phyloP scores from a whole-genome alignment of 2,113 vertebrate species.

The Sander lucioperca region DNA sequence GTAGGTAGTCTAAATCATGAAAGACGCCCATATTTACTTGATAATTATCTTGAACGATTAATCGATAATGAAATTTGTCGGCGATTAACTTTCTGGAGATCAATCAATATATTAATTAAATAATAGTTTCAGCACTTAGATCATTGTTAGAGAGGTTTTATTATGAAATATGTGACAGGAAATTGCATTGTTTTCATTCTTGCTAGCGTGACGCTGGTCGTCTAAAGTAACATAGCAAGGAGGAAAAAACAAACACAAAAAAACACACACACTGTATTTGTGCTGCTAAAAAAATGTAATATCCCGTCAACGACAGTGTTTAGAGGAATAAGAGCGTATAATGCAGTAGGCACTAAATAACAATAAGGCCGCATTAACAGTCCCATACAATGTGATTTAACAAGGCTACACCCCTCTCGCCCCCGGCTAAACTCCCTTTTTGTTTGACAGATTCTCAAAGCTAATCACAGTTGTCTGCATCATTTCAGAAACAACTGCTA shows the following conservation, averaged over 20 bases:
- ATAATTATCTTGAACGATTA: not conserved
- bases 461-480: slow-evolving; percentile 46
- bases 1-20: no score
- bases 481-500: not conserved
- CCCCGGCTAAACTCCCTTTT: slow-evolving; percentile 64
- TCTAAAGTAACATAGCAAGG: slow-evolving; percentile 61
- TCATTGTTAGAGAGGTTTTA: slow-evolving; percentile 1
- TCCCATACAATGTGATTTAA: slow-evolving; percentile 68
- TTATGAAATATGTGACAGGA: slow-evolving; percentile 60
- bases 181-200: slow-evolving; percentile 8
- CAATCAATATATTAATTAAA: not conserved
- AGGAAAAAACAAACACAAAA: slow-evolving; percentile 28
- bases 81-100: not conserved
- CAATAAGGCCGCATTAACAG: slow-evolving; percentile 59
- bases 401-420: slow-evolving; percentile 75
- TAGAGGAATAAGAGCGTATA: accelerated
- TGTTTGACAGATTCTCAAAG: slow-evolving; percentile 64
- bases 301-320: accelerated
- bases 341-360: not conserved
- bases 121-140: not conserved
- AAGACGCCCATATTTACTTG: not conserved
- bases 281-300: not conserved
- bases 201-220: slow-evolving; percentile 19
- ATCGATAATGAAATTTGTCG: not conserved
- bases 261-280: not conserved